Evolutionary conservation across 2,113 vertebrate species (phyloP).

Genomic region (Myxocyprinus asiaticus): DNA sequence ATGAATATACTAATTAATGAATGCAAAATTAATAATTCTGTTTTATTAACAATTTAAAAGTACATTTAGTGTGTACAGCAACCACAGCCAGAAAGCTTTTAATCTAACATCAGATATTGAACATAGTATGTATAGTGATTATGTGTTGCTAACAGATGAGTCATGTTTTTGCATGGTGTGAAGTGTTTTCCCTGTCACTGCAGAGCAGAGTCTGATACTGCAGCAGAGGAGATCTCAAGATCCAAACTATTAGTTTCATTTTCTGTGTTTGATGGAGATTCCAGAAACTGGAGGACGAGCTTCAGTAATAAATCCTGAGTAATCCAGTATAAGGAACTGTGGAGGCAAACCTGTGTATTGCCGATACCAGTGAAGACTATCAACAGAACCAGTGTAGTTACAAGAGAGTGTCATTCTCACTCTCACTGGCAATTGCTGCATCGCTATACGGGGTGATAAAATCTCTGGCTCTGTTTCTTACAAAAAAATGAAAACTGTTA

Average conservation of each 20-base stretch:
- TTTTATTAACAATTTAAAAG: no score
- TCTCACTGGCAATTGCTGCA: not conserved
- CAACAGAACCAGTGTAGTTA: conserved; percentile 15
- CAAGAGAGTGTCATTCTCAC: not conserved
- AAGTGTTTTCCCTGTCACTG: conserved; percentile 19
- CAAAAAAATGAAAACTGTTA: not conserved
- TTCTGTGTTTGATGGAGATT: not conserved
- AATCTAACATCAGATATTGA: no score
- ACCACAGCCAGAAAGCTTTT: no score
- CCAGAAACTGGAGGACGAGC: not conserved
- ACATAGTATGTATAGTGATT: no score
- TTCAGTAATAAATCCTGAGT: not conserved
- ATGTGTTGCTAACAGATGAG: no score
- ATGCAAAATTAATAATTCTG: no score
- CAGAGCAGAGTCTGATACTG: not conserved
- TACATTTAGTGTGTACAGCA: no score
- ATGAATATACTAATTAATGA: no score
- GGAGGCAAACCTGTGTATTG: not conserved
- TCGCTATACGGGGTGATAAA: not conserved
- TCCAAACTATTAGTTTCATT: not conserved
- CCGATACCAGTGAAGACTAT: conserved; percentile 14
- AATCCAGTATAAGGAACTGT: not conserved
- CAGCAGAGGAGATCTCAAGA: not conserved
- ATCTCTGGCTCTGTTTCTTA: conserved; percentile 3
- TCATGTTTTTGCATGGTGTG: not conserved